Conservation (phyloP, 2,113 vertebrate species). For the Calidris pygmaea region DNA sequence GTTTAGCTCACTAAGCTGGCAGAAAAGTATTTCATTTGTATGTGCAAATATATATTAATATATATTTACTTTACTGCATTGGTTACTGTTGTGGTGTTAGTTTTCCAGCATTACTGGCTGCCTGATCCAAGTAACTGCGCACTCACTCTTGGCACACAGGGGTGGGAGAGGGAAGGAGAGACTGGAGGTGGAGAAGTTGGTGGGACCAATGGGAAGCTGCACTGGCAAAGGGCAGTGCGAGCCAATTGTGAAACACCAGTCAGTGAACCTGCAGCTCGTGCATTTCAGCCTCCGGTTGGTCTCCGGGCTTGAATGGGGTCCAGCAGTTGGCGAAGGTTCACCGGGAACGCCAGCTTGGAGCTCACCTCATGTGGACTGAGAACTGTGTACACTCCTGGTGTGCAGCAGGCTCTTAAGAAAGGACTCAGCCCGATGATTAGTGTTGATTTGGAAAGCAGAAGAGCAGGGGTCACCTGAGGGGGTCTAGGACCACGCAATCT, state of each 20-base stretch:
- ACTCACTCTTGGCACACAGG: neutral
- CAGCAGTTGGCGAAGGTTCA: neutral
- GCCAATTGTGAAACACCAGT: neutral
- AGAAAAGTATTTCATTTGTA: neutral
- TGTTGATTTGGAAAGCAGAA: neutral
- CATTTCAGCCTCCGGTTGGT: neutral
- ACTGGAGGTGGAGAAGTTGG: conserved; percentile 20
- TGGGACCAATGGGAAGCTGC: conserved; percentile 1
- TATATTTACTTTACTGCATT: neutral
- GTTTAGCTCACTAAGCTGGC: neutral
- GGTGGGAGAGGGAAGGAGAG: neutral
- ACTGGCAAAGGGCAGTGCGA: neutral
- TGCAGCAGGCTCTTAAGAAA: neutral
- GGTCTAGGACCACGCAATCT: accelerated
- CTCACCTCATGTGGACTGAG: accelerated
- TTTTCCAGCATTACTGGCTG: neutral
- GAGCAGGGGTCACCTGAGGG: neutral
- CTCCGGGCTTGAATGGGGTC: neutral
- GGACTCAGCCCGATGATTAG: neutral
- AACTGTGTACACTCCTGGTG: accelerated
- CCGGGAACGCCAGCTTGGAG: accelerated
- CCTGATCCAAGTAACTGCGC: neutral
- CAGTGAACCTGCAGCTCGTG: neutral
- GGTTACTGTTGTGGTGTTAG: neutral
- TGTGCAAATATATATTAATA: too few relatives aligned